Percentiles rank a stretch among this genome's conserved stretches.
phyloP scores from a whole-genome alignment of 2,888 invertebrate species.

The Patella ulyssiponensis region DNA sequence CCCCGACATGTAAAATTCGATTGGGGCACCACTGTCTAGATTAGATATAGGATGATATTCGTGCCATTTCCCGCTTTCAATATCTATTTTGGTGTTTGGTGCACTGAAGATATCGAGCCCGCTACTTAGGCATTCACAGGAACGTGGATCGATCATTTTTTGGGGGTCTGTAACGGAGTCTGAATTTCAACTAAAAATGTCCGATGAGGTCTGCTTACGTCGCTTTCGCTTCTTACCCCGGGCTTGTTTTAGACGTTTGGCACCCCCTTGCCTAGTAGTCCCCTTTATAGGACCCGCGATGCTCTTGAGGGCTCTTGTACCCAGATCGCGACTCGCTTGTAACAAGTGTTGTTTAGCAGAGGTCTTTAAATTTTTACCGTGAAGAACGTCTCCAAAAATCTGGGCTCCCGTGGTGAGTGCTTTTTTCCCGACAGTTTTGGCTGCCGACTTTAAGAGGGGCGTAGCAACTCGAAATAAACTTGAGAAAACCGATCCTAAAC shows the following conservation, averaged over 20 bases:
- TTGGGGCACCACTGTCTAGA: too few species aligned
- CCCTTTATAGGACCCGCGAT: neutral
- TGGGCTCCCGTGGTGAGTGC: too few species aligned
- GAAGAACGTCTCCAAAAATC: neutral
- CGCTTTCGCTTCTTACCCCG: neutral
- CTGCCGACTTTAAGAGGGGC: too few species aligned
- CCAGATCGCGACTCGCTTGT: neutral
- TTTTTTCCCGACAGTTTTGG: too few species aligned
- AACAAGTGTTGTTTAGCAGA: neutral
- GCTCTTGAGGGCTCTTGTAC: neutral
- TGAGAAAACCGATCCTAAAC: too few species aligned
- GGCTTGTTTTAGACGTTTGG: neutral
- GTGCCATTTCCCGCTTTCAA: too few species aligned
- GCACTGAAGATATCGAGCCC: neutral
- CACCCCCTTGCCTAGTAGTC: neutral
- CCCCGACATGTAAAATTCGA: too few species aligned
- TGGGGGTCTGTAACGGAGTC: neutral
- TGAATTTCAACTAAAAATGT: too few species aligned
- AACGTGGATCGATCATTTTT: neutral
- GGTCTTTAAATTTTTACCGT: neutral
- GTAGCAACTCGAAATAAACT: too few species aligned
- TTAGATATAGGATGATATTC: too few species aligned
- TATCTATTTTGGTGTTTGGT: too few species aligned
- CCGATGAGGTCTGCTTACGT: neutral
- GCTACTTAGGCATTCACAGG: neutral